These are phyloP conservation scores for Dryadula phaetusa DNA, from an alignment of 2,888 invertebrate genomes.

Conservation along the genomic window DNA sequence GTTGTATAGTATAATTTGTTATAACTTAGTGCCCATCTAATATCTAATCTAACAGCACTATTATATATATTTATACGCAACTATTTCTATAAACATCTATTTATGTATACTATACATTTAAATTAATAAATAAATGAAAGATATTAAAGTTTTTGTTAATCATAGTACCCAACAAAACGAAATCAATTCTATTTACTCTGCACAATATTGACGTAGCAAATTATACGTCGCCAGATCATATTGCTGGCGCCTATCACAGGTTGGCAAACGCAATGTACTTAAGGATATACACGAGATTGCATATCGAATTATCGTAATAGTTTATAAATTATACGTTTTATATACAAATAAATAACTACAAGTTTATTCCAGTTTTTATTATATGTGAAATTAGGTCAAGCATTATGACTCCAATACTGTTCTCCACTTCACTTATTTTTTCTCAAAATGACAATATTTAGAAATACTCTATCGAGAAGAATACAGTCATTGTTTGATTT, in stretches of 20 bases:
- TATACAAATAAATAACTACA: not conserved
- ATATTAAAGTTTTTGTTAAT: not conserved
- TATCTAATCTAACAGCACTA: not conserved
- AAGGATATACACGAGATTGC: not conserved
- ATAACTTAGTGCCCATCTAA: not conserved
- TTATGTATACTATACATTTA: not conserved
- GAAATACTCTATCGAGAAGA: not conserved
- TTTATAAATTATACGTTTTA: not conserved
- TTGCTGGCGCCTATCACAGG: constrained; percentile 30
- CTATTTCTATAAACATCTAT: not conserved
- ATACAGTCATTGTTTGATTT: not conserved
- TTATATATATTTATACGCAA: not conserved
- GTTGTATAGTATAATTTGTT: not conserved
- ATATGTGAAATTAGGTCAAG: constrained; percentile 1
- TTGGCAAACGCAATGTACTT: constrained; percentile 24
- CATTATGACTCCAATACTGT: not conserved
- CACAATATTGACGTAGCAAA: constrained; percentile 30
- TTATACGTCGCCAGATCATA: constrained; percentile 32
- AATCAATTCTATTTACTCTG: constrained; percentile 8
- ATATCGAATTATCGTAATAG: not conserved
- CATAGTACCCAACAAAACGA: constrained; percentile 22
- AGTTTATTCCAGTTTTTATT: not conserved
- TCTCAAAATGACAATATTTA: not conserved
- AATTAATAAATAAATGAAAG: not conserved
- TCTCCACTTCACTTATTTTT: not conserved